Evolutionary conservation across 2,888 invertebrate species (phyloP).

Genomic region (Magallana nippona): DNA sequence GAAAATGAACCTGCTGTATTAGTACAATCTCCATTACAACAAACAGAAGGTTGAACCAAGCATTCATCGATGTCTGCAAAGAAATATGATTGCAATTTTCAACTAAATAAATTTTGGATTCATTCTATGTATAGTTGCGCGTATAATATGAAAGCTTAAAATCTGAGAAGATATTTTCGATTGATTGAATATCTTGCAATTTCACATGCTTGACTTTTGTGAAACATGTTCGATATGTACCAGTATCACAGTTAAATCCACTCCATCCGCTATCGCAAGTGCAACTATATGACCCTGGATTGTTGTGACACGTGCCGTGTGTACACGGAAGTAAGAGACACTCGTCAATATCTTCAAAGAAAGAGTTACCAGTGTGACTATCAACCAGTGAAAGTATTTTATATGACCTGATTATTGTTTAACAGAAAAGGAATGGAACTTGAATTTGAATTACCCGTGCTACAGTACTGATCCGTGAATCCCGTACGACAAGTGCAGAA

Average conservation of each 20-base stretch:
- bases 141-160: too few species aligned
- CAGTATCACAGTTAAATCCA: neutral
- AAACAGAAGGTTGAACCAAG: neutral
- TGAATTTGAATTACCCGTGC: neutral
- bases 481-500: conserved; percentile 19
- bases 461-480: neutral
- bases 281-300: neutral
- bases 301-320: neutral
- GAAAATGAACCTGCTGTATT: conserved; percentile 15
- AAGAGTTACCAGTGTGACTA: too few species aligned
- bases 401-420: neutral
- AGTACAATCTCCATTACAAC: conserved; percentile 1
- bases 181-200: too few species aligned
- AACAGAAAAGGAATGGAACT: too few species aligned
- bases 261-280: neutral
- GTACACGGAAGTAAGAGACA: neutral
- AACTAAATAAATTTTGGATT: too few species aligned
- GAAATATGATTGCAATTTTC: too few species aligned
- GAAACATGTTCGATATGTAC: neutral
- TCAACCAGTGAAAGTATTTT: neutral
- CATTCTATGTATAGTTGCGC: too few species aligned
- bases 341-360: neutral
- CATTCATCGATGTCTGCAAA: conserved; percentile 1
- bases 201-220: too few species aligned
- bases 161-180: too few species aligned